Conservation (phyloP, 2,888 invertebrate genomes). For the Xestia rhomboidea region DNA sequence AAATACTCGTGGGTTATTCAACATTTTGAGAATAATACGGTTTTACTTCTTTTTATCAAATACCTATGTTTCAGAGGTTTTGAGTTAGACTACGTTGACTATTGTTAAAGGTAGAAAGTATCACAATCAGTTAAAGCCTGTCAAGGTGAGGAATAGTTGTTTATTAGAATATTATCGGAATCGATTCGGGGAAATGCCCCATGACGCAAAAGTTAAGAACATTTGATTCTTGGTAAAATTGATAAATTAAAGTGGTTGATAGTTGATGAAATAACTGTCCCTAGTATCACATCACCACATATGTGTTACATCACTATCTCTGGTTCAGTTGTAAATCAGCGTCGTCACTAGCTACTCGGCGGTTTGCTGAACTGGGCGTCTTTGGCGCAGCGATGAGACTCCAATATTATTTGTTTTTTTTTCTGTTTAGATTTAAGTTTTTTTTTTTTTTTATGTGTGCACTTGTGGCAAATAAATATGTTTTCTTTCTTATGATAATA, state of each 20-base stretch:
- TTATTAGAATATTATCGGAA: background rate
- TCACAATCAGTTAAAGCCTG: background rate
- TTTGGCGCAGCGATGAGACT: no score
- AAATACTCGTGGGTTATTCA: background rate
- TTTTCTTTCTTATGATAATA: no score
- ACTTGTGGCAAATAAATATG: no score
- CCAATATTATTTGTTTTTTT: no score
- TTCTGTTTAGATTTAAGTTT: no score
- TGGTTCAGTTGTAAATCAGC: no score
- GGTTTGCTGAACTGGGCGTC: no score
- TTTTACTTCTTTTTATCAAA: background rate
- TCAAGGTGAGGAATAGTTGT: background rate
- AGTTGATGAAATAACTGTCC: background rate
- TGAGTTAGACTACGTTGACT: background rate
- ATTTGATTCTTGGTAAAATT: slow-evolving; percentile 1
- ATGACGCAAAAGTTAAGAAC: slow-evolving; percentile 1
- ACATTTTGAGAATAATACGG: background rate
- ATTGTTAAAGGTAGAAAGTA: background rate
- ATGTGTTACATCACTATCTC: no score
- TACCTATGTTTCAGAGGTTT: background rate
- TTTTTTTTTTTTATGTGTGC: no score
- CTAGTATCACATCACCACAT: no score
- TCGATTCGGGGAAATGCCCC: slow-evolving; percentile 6
- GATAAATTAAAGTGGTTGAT: background rate
- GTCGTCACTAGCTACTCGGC: no score